Evolutionary conservation across 2,888 invertebrate genomes (phyloP).

Genomic region (Eupeodes luniger): DNA sequence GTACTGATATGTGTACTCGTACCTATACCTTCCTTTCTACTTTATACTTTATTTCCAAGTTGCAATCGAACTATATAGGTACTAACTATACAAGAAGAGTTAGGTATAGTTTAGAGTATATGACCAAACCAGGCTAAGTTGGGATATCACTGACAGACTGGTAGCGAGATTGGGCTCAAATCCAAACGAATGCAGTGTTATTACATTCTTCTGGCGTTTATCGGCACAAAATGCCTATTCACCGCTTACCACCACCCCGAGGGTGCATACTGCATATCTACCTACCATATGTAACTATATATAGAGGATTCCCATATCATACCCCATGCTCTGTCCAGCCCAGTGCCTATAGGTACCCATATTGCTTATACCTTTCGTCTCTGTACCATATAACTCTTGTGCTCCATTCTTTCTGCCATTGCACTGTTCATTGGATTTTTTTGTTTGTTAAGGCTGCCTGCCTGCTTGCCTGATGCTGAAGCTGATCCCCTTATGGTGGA

Average conservation of each 20-base stretch:
- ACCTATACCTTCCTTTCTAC: neutral
- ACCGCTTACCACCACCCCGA: conserved; percentile 66
- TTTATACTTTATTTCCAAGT: conserved; percentile 1
- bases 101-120: neutral
- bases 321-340: neutral
- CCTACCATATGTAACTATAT: neutral
- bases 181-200: conserved; percentile 69
- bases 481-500: conserved; percentile 65
- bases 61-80: neutral
- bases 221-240: conserved; percentile 75
- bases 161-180: conserved; percentile 69
- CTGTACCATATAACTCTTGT: conserved; percentile 4
- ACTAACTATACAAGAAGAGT: conserved; percentile 1
- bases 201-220: conserved; percentile 73
- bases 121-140: conserved; percentile 35
- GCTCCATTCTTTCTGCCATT: conserved; percentile 22
- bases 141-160: conserved; percentile 68
- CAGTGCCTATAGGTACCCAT: conserved; percentile 4
- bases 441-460: neutral
- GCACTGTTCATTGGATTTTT: conserved; percentile 54
- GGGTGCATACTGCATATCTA: conserved; percentile 24
- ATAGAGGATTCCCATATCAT: conserved; percentile 44
- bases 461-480: conserved; percentile 18
- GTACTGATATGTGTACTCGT: conserved; percentile 12
- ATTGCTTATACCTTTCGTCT: conserved; percentile 3